These are phyloP conservation scores for Bombyx mandarina DNA, from an alignment of 1,140 invertebrate species.

Conservation along the genomic window DNA sequence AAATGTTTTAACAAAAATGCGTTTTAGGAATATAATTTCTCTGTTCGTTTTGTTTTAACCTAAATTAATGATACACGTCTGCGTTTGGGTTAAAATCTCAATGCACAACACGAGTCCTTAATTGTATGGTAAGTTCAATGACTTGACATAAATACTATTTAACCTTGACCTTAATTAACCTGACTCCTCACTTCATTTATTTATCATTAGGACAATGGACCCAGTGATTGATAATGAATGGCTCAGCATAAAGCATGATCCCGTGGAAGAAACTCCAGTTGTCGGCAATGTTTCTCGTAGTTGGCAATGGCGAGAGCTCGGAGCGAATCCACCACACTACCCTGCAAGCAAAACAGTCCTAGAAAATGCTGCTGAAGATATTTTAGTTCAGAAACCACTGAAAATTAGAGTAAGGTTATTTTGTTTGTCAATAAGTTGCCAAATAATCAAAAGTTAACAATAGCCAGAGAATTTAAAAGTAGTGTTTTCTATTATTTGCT, in stretches of 20 bases:
- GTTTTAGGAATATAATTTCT: too few relatives aligned
- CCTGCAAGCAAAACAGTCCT: constrained; percentile 51
- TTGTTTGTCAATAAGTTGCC: neutral
- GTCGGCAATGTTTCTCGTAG: constrained; percentile 50
- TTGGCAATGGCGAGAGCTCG: constrained; percentile 56
- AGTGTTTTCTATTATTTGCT: too few relatives aligned
- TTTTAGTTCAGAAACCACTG: constrained; percentile 54
- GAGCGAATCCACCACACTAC: constrained; percentile 40
- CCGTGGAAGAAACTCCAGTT: constrained; percentile 39
- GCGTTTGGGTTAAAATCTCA: too few relatives aligned
- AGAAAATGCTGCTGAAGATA: constrained; percentile 61
- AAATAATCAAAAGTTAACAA: too few relatives aligned
- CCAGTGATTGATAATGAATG: constrained; percentile 53
- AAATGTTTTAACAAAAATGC: too few relatives aligned
- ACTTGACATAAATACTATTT: too few relatives aligned
- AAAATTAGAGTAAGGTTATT: constrained; percentile 47
- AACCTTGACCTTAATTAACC: too few relatives aligned
- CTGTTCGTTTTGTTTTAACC: too few relatives aligned
- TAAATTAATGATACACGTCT: too few relatives aligned
- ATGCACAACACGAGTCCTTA: too few relatives aligned
- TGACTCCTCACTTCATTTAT: neutral
- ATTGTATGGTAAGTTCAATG: too few relatives aligned
- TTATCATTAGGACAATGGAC: constrained; percentile 42
- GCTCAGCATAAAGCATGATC: constrained; percentile 49
- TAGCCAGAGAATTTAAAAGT: too few relatives aligned